Percentiles rank a stretch among this genome's conserved stretches.
phyloP scores from a whole-genome alignment of 2,888 invertebrate genomes.

The Baronia brevicornis region DNA sequence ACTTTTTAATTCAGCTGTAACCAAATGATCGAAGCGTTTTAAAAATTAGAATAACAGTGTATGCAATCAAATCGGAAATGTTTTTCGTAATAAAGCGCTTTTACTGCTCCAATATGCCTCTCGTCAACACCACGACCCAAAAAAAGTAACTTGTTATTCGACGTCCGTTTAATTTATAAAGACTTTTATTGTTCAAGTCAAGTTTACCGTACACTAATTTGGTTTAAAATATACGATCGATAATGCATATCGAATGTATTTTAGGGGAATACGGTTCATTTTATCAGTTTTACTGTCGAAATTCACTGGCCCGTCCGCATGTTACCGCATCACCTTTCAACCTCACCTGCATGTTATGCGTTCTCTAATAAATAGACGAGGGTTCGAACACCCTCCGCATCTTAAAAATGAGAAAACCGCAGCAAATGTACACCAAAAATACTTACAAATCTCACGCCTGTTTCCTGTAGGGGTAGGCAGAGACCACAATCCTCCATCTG shows the following conservation, averaged over 20 bases:
- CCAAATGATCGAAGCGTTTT: constrained; percentile 12
- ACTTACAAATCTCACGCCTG: too few relatives aligned
- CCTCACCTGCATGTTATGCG: too few relatives aligned
- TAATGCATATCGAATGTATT: constrained; percentile 18
- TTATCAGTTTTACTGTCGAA: too few relatives aligned
- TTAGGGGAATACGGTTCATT: too few relatives aligned
- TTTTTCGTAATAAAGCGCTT: constrained; percentile 57
- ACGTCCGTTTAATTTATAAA: constrained; percentile 54
- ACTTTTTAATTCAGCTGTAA: constrained; percentile 21
- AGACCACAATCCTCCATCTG: too few relatives aligned
- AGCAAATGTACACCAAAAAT: too few relatives aligned
- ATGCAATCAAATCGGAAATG: constrained; percentile 47
- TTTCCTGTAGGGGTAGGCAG: too few relatives aligned
- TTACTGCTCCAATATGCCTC: constrained; percentile 60
- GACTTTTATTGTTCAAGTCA: constrained; percentile 56
- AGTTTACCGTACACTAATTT: constrained; percentile 50
- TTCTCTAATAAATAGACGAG: too few relatives aligned
- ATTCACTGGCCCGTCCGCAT: too few relatives aligned
- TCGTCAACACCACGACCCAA: constrained; percentile 47
- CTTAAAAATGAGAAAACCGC: too few relatives aligned
- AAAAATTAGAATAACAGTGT: constrained; percentile 21
- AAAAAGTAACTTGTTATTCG: constrained; percentile 56
- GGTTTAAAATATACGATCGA: constrained; percentile 21
- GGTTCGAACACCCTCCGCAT: too few relatives aligned
- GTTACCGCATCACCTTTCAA: too few relatives aligned